These are phyloP conservation scores for Notodonta ziczac DNA, from an alignment of 2,888 invertebrate genomes.

Conservation along the genomic window DNA sequence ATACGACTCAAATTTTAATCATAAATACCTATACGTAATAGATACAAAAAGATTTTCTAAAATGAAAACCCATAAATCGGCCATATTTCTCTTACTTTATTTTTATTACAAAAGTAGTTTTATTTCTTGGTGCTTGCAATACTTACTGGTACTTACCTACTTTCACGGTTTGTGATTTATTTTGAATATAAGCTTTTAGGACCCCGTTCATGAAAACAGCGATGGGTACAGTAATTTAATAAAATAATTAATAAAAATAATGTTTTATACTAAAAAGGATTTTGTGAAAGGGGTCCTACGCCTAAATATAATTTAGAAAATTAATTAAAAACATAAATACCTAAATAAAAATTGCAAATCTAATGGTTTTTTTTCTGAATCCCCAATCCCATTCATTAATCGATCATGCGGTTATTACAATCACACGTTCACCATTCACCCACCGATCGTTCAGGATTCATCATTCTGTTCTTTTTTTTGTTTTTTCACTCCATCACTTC, in stretches of 20 bases:
- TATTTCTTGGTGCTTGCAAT: slow-evolving; percentile 43
- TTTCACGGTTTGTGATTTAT: slow-evolving; percentile 31
- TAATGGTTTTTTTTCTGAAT: not conserved
- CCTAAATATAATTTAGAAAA: slow-evolving; percentile 30
- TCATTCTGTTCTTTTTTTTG: no score
- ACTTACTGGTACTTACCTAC: slow-evolving; percentile 23
- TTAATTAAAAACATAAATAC: slow-evolving; percentile 20
- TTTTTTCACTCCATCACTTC: no score
- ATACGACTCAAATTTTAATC: not conserved
- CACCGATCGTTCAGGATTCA: no score
- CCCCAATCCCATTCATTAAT: not conserved
- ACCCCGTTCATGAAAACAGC: slow-evolving; percentile 27
- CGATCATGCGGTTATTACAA: no score
- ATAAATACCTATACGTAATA: no score
- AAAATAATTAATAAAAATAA: no score
- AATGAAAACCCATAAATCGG: slow-evolving; percentile 19
- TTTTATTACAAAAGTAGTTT: slow-evolving; percentile 21
- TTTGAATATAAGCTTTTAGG: slow-evolving; percentile 29
- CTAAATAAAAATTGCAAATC: slow-evolving; percentile 18
- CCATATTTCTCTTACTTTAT: slow-evolving; percentile 30
- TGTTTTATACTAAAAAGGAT: not conserved
- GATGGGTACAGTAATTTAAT: no score
- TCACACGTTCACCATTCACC: no score
- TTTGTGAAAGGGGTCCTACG: slow-evolving; percentile 41
- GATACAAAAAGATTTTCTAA: not conserved